phyloP scores from a whole-genome alignment of 2,113 vertebrate genomes.

The Chlorodrepanis virens region DNA sequence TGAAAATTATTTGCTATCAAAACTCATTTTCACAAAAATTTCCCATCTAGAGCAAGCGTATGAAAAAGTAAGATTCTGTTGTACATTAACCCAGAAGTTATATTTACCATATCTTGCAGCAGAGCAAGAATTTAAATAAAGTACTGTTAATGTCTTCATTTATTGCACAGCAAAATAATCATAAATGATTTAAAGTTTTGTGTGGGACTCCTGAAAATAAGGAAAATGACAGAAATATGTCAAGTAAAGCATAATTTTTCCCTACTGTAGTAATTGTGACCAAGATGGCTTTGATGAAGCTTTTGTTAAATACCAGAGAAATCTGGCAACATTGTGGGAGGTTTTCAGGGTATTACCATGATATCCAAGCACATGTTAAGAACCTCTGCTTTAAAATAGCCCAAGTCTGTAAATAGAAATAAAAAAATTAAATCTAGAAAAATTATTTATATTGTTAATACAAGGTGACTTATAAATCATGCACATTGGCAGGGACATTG shows the following conservation, averaged over 20 bases:
- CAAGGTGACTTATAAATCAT: not conserved
- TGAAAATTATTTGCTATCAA: rapidly evolving
- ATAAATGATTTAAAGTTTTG: not conserved
- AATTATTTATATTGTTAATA: not conserved
- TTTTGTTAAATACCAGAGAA: not conserved
- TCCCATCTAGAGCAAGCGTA: not conserved
- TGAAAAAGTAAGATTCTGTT: not conserved
- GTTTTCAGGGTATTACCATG: not conserved
- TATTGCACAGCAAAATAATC: not conserved
- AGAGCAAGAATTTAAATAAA: not conserved
- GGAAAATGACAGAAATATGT: not conserved
- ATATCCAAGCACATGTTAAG: not conserved
- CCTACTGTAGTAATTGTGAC: not conserved
- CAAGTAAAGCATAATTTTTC: not conserved
- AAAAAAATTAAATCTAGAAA: not conserved
- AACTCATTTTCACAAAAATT: not conserved
- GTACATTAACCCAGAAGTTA: not conserved
- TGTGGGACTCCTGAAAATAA: not conserved
- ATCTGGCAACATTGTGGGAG: not conserved
- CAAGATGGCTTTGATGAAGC: not conserved
- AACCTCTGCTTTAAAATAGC: not conserved
- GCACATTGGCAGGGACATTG: not conserved
- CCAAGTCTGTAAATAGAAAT: not conserved
- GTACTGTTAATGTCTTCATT: not conserved
- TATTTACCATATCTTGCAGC: not conserved